Percentiles rank a stretch among this genome's conserved stretches.
These are phyloP conservation scores for Limonius californicus DNA, from an alignment of 1,140 invertebrate genomes.

Conservation along the genomic window DNA sequence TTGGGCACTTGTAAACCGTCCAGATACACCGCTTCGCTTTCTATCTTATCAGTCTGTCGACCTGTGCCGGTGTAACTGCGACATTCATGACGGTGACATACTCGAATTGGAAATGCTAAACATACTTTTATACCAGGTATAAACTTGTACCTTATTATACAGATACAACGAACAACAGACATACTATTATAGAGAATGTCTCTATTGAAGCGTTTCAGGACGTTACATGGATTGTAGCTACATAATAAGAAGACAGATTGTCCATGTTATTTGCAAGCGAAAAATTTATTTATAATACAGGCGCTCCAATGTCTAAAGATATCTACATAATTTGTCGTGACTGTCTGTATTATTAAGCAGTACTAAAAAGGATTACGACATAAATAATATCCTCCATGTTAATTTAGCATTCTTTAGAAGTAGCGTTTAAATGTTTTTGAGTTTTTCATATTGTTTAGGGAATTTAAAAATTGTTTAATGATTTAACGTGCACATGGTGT, in stretches of 20 bases:
- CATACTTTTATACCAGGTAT: constrained; percentile 27
- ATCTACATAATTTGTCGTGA: not conserved
- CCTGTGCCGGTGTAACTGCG: constrained; percentile 20
- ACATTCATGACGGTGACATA: constrained; percentile 27
- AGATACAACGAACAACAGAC: constrained; percentile 20
- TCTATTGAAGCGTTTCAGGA: constrained; percentile 25
- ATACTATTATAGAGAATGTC: constrained; percentile 22
- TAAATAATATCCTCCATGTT: no score
- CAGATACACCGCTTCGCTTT: constrained; percentile 22
- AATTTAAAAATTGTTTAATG: no score
- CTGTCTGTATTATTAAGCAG: no score
- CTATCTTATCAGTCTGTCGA: constrained; percentile 25
- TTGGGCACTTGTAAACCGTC: constrained; percentile 34
- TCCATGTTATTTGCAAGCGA: no score
- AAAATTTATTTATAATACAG: no score
- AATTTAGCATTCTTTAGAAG: no score
- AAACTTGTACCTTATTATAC: constrained; percentile 27
- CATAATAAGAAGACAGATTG: no score
- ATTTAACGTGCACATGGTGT: no score
- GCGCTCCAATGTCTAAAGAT: not conserved
- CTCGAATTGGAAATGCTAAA: constrained; percentile 23
- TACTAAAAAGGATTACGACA: no score
- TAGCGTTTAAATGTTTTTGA: no score
- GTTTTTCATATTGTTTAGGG: no score
- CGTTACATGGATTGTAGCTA: no score